Conservation (phyloP, 2,888 invertebrate species). For the Ochlodes sylvanus region DNA sequence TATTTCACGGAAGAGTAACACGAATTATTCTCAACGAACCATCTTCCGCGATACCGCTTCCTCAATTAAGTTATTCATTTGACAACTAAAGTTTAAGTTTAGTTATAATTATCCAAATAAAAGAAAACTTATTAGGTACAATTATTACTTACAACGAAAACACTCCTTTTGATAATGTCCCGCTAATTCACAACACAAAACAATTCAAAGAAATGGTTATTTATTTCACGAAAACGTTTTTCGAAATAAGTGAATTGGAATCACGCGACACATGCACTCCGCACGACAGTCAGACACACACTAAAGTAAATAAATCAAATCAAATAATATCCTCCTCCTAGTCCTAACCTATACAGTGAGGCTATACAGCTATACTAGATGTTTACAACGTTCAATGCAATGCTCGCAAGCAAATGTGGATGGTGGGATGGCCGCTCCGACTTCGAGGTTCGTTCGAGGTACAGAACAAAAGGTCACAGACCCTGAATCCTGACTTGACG, state of each 20-base stretch:
- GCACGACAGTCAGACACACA: conserved; percentile 29
- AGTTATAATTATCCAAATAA: too few species aligned
- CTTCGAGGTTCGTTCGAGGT: too few species aligned
- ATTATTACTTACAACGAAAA: conserved; percentile 15
- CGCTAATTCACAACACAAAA: conserved; percentile 12
- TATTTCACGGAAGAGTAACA: conserved; percentile 3
- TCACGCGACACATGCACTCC: conserved; percentile 10
- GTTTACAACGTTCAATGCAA: not conserved
- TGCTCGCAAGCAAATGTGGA: not conserved
- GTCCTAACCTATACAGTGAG: too few species aligned
- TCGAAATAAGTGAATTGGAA: conserved; percentile 6
- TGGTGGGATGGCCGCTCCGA: not conserved
- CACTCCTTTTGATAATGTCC: conserved; percentile 1
- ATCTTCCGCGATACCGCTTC: not conserved
- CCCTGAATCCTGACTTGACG: not conserved
- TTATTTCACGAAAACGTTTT: conserved; percentile 10
- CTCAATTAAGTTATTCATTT: conserved; percentile 2
- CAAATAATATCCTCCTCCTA: not conserved
- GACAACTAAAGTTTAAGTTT: not conserved
- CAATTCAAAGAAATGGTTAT: not conserved
- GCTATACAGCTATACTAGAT: too few species aligned
- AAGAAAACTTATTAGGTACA: not conserved
- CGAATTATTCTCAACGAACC: not conserved
- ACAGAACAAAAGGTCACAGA: conserved; percentile 1
- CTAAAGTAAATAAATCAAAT: conserved; percentile 24